phyloP scores from a whole-genome alignment of 2,113 vertebrate genomes.

The Theropithecus gelada region DNA sequence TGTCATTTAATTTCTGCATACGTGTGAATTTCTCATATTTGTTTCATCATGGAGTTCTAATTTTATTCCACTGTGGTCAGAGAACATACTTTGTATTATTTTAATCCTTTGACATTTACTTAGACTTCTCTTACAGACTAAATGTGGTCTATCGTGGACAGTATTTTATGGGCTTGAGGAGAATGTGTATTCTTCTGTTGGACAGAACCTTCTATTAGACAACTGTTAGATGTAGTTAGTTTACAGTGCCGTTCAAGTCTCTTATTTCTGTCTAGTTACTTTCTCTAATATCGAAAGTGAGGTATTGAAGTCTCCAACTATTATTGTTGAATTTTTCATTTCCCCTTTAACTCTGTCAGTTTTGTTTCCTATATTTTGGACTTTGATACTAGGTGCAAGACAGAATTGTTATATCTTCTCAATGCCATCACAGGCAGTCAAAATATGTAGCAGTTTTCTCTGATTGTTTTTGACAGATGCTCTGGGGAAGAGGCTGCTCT shows the following conservation, averaged over 20 bases:
- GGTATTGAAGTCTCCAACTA: neutral
- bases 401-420: neutral
- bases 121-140: neutral
- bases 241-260: neutral
- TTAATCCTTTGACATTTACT: neutral
- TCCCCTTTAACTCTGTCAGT: neutral
- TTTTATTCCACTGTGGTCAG: neutral
- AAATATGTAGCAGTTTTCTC: neutral
- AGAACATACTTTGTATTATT: neutral
- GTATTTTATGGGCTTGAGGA: neutral
- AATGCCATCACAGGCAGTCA: neutral
- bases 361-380: neutral
- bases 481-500: neutral
- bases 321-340: neutral
- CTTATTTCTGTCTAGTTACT: neutral
- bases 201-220: neutral
- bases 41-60: neutral
- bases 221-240: neutral
- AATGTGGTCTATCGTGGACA: neutral
- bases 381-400: neutral
- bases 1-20: neutral
- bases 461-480: conserved; percentile 17
- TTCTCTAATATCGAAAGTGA: neutral
- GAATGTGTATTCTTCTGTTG: neutral
- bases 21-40: neutral